Evolutionary conservation across 1,140 invertebrate genomes (phyloP).

Genomic region (Trichonephila clavata): DNA sequence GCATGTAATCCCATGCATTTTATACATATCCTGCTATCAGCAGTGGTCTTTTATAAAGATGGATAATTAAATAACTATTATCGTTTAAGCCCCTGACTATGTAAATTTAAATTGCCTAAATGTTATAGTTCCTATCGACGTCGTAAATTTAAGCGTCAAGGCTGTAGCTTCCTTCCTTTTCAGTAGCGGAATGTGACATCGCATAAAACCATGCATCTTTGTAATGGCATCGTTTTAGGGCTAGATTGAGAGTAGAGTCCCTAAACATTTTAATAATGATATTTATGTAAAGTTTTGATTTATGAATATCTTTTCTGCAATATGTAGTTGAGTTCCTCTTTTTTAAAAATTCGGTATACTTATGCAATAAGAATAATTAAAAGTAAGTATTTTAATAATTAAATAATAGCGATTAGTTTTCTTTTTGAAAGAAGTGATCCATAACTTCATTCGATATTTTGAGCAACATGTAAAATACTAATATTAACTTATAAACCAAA

Average conservation of each 20-base stretch:
- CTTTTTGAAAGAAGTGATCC: too few relatives aligned
- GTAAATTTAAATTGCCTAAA: neutral
- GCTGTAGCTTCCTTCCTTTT: neutral
- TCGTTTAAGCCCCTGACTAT: neutral
- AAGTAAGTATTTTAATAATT: too few relatives aligned
- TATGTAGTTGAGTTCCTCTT: too few relatives aligned
- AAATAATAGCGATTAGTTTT: too few relatives aligned
- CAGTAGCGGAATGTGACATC: neutral
- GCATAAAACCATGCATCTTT: neutral
- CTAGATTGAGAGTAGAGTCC: neutral
- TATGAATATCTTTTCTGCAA: neutral
- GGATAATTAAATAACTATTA: slow-evolving; percentile 8
- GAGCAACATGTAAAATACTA: too few relatives aligned
- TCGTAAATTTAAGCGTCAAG: neutral
- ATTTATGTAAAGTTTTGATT: neutral
- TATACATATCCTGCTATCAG: neutral
- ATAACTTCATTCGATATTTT: too few relatives aligned
- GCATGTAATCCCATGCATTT: neutral
- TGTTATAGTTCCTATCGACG: neutral
- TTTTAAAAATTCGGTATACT: too few relatives aligned
- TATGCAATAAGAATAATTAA: too few relatives aligned
- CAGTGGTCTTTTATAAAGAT: neutral
- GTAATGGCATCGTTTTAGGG: neutral
- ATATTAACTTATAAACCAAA: too few relatives aligned
- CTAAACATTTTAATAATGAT: neutral